Conservation (phyloP, 2,888 invertebrate genomes). For the Baronia brevicornis region DNA sequence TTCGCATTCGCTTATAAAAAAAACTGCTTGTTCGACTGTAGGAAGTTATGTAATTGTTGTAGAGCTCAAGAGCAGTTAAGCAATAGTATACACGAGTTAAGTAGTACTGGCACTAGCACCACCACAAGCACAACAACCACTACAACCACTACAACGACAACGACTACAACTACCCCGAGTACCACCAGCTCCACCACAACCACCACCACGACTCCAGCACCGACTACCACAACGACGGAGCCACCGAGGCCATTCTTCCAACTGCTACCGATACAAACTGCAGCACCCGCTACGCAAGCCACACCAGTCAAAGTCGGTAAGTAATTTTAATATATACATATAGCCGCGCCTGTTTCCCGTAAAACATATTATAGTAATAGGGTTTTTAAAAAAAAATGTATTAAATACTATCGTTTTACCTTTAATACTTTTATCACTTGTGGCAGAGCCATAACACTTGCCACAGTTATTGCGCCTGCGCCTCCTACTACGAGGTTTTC, state of each 20-base stretch:
- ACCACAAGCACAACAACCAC: slow-evolving; percentile 43
- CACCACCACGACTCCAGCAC: slow-evolving; percentile 42
- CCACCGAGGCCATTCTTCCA: slow-evolving; percentile 55
- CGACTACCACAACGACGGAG: slow-evolving; percentile 40
- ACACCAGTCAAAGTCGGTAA: slow-evolving; percentile 47
- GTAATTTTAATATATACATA: slow-evolving; percentile 3
- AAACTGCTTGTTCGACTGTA: no score
- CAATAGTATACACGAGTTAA: slow-evolving; percentile 42
- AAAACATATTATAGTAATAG: not conserved
- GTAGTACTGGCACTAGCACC: slow-evolving; percentile 33
- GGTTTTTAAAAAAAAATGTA: not conserved
- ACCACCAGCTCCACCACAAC: slow-evolving; percentile 56
- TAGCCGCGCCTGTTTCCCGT: not conserved
- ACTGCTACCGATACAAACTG: slow-evolving; percentile 55
- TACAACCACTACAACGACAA: slow-evolving; percentile 45
- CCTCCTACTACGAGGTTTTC: slow-evolving; percentile 91
- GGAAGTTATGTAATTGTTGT: no score
- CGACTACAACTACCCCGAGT: slow-evolving; percentile 55
- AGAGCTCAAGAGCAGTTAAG: slow-evolving; percentile 33
- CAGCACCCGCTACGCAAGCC: slow-evolving; percentile 31
- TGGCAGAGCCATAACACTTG: slow-evolving; percentile 80
- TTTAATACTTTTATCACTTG: slow-evolving; percentile 34
- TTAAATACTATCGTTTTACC: slow-evolving; percentile 39
- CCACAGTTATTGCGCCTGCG: slow-evolving; percentile 87
- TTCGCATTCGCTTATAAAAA: no score